Conservation (phyloP, 2,113 vertebrate species). For the Anser cygnoides region DNA sequence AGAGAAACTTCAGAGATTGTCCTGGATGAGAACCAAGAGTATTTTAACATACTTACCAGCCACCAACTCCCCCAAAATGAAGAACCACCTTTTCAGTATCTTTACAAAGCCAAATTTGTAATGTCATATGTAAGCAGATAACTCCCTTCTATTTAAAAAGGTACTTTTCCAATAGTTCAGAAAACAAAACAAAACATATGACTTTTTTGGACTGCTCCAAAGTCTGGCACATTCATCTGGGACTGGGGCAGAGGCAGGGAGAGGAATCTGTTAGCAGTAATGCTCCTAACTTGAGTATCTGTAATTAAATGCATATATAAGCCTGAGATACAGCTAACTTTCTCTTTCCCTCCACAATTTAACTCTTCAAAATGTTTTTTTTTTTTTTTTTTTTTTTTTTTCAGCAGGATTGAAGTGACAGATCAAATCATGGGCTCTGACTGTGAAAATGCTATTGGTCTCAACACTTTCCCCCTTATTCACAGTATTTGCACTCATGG, state of each 20-base stretch:
- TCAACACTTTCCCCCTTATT: neutral
- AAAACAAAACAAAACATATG: neutral
- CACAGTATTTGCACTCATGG: neutral
- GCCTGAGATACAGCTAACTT: neutral
- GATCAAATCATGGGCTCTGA: neutral
- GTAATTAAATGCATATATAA: neutral
- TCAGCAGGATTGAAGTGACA: neutral
- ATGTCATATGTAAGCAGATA: neutral
- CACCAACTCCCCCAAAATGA: neutral
- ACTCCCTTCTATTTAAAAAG: neutral
- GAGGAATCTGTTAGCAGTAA: neutral
- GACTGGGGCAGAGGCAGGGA: neutral
- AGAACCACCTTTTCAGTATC: neutral
- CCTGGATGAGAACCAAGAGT: neutral
- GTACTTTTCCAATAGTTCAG: neutral
- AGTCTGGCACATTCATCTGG: neutral
- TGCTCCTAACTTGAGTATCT: neutral
- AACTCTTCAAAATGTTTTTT: neutral
- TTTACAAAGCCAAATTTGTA: neutral
- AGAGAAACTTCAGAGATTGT: neutral
- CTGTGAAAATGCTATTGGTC: neutral
- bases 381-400: neutral
- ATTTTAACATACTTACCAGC: neutral
- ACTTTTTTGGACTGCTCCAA: neutral
- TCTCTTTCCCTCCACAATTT: neutral